A percentile compares a stretch with the other conserved stretches of the same genome.
Evolutionary conservation across 2,113 vertebrate species (phyloP).

Genomic region (Guaruba guarouba): DNA sequence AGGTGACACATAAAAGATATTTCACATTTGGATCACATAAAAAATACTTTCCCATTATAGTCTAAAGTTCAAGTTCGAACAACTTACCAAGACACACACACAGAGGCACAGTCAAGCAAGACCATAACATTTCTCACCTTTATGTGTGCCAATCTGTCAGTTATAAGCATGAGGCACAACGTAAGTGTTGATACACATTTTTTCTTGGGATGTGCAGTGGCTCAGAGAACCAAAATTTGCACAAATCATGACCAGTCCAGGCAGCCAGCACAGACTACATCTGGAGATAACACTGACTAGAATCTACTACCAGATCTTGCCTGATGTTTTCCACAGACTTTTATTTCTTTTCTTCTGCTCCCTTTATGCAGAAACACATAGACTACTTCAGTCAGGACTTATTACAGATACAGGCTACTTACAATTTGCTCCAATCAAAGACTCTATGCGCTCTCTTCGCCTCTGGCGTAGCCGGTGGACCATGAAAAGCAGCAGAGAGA

Average conservation of each 20-base stretch:
- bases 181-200: neutral
- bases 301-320: neutral
- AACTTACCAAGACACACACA: neutral
- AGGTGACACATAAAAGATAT: neutral
- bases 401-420: constrained; percentile 52
- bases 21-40: neutral
- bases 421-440: constrained; percentile 94
- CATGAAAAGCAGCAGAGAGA: constrained; percentile 98
- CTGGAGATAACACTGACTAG: neutral
- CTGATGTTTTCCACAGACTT: neutral
- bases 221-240: neutral
- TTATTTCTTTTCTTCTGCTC: neutral
- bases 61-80: neutral
- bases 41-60: neutral
- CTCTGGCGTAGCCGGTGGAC: constrained; percentile 94
- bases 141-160: accelerated
- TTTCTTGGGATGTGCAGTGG: neutral
- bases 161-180: accelerated
- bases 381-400: neutral
- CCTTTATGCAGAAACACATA: neutral
- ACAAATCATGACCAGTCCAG: neutral
- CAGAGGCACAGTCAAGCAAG: neutral
- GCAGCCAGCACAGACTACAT: neutral
- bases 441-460: constrained; percentile 93
- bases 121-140: neutral